A percentile compares a stretch with the other conserved stretches of the same genome.
Evolutionary conservation across 2,888 invertebrate genomes (phyloP).

Genomic region (Drosophila lutescens): DNA sequence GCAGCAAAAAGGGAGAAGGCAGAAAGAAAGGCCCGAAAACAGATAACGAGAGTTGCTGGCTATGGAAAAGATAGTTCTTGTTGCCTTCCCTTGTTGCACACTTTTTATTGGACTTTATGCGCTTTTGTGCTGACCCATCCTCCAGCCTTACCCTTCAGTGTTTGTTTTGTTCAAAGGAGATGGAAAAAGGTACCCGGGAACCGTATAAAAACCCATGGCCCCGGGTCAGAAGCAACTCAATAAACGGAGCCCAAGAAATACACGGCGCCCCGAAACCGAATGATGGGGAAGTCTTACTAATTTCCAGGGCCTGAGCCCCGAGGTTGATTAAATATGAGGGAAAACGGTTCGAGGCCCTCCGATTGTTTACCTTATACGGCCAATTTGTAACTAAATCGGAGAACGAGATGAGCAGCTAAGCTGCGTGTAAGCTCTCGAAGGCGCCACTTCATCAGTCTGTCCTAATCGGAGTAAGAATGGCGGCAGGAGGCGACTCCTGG

Average conservation of each 20-base stretch:
- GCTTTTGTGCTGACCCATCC: slow-evolving; percentile 61
- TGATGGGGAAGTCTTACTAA: slow-evolving; percentile 66
- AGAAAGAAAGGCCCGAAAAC: slow-evolving; percentile 61
- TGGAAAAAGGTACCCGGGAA: slow-evolving; percentile 40
- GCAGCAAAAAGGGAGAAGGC: slow-evolving; percentile 58
- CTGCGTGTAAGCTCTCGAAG: slow-evolving; percentile 73
- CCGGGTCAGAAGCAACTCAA: slow-evolving; percentile 68
- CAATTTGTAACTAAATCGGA: slow-evolving; percentile 72
- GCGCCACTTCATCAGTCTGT: slow-evolving; percentile 66
- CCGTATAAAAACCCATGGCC: slow-evolving; percentile 72
- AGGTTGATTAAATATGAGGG: slow-evolving; percentile 72
- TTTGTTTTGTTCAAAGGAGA: slow-evolving; percentile 36
- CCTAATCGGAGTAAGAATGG: slow-evolving; percentile 26
- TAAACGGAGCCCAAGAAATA: slow-evolving; percentile 49
- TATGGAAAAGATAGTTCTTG: slow-evolving; percentile 76
- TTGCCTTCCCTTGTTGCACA: slow-evolving; percentile 61
- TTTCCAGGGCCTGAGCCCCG: slow-evolving; percentile 49
- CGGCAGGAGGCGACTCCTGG: not conserved
- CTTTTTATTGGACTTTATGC: slow-evolving; percentile 80
- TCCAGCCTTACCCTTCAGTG: slow-evolving; percentile 23
- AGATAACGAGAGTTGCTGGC: slow-evolving; percentile 68
- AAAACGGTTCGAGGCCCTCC: slow-evolving; percentile 47
- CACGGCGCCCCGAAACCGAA: slow-evolving; percentile 12
- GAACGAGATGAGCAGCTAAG: slow-evolving; percentile 66
- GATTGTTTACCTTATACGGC: slow-evolving; percentile 34